Percentiles rank a stretch among this genome's conserved stretches.
Conservation (phyloP, 2,797 vertebrate species). For the Phaenicophaeus curvirostris region DNA sequence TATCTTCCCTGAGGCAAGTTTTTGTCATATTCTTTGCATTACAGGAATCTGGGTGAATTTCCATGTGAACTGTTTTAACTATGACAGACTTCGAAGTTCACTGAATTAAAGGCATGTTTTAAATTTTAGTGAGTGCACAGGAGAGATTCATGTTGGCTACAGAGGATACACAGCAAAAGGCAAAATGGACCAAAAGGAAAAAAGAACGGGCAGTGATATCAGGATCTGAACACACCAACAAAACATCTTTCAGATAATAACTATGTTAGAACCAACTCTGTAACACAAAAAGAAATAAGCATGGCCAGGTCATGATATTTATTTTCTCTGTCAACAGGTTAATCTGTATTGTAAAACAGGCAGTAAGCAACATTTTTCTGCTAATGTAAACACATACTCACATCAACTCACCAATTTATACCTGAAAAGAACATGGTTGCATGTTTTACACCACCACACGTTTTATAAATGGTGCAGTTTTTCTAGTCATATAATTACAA, state of each 20-base stretch:
- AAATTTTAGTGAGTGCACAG: not conserved
- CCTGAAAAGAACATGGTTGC: not conserved
- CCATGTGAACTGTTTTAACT: not conserved
- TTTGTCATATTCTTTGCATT: not conserved
- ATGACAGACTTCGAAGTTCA: too few species aligned
- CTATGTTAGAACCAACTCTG: not conserved
- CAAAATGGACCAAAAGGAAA: too few species aligned
- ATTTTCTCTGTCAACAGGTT: not conserved
- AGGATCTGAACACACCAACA: not conserved
- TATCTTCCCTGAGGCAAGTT: not conserved
- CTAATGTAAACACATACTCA: not conserved
- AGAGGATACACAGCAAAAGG: too few species aligned
- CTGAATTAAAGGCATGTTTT: not conserved
- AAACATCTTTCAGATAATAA: not conserved
- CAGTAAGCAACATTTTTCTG: not conserved
- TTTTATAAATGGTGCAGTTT: not conserved
- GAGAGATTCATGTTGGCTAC: not conserved
- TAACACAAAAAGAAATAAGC: not conserved
- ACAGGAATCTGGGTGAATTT: not conserved
- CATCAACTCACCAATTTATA: not conserved
- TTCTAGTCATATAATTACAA: not conserved
- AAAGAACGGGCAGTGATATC: too few species aligned
- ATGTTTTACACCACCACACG: not conserved
- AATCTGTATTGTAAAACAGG: not conserved
- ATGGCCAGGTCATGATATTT: not conserved